These are phyloP conservation scores for Cyprinella venusta DNA, from an alignment of 2,797 vertebrate genomes.

Conservation along the genomic window DNA sequence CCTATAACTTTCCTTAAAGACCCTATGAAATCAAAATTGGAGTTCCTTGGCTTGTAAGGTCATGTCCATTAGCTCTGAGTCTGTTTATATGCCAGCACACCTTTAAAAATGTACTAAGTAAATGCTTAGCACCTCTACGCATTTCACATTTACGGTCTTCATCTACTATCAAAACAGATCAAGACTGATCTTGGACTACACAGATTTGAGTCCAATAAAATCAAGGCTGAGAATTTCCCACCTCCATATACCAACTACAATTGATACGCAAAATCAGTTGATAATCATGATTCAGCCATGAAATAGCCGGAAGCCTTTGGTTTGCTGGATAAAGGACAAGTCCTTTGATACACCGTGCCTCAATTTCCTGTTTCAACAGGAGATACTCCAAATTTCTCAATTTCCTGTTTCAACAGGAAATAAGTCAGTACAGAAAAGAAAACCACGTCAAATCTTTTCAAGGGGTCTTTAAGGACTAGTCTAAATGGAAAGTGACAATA, in stretches of 20 bases:
- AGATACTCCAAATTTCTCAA: no score
- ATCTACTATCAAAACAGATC: not conserved
- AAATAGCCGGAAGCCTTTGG: not conserved
- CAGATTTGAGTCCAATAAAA: not conserved
- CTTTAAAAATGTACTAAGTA: not conserved
- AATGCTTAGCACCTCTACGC: not conserved
- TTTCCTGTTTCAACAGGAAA: not conserved
- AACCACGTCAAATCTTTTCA: not conserved
- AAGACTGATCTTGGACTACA: not conserved
- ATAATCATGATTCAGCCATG: not conserved
- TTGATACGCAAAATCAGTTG: not conserved
- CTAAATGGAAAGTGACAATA: not conserved
- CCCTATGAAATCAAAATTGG: slow-evolving; percentile 1
- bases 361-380: not conserved
- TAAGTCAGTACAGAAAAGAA: not conserved
- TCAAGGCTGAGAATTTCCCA: not conserved
- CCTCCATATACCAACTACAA: not conserved
- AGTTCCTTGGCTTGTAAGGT: not conserved
- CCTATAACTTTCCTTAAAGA: not conserved
- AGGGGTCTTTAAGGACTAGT: not conserved
- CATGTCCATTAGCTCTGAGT: not conserved
- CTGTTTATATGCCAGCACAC: not conserved
- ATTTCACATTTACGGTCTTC: not conserved
- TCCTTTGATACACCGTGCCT: not conserved
- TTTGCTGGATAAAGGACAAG: not conserved